Base-by-base conservation (phyloP, 2,113 vertebrate species). In the Aegotheles bennettii region DNA sequence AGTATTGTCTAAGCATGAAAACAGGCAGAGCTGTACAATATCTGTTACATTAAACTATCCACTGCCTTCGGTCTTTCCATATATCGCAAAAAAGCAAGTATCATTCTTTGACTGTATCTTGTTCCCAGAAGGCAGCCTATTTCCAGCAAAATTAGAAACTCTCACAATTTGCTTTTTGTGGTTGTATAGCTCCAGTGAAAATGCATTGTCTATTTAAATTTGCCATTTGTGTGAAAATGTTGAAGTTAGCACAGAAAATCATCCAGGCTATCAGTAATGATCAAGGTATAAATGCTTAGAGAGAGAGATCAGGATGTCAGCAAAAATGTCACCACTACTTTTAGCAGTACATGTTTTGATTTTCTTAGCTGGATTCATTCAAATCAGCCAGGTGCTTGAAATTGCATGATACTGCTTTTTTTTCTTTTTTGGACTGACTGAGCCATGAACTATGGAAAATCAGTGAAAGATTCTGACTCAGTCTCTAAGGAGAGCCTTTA, bases 291-390 rank as follows among this genome's bases (percentile, higher is more conserved):
- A 97, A 88, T 56, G 75, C 78, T 83, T 54, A 91, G 80, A 90
- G 68, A 84, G 65, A 87, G 75, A 90, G 90, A 96, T 95, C 87
- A 93, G 54, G 85, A 91, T 95, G 91, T 96, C 94, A 96, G 90
- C 94, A 97, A 94, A 96, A 97, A 96, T 90, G 91, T 93, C 94
- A 90, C 54, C 82, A 74, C 51, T 86, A 31, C 33, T 94, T 95
- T 97, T 91, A 4, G 21, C 87, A 95, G 87, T 93, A 85, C 85
- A 59, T 63, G 64, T 95, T 95, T 95, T 90, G 82, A 85, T 92
- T 90, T 91, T 86, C 85, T 85, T 69, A 93, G 63, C 54, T 83
- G 56, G 63, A 80, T 88, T 90, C 47, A 56, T 86, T 95, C 79
- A 88, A 85, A 95, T 88, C 75, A 90, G 18, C 67, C 71, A 83